A percentile compares a stretch with the other conserved stretches of the same genome.
Evolutionary conservation across 2,888 invertebrate genomes (phyloP).

Genomic region (Laspeyria flexula): DNA sequence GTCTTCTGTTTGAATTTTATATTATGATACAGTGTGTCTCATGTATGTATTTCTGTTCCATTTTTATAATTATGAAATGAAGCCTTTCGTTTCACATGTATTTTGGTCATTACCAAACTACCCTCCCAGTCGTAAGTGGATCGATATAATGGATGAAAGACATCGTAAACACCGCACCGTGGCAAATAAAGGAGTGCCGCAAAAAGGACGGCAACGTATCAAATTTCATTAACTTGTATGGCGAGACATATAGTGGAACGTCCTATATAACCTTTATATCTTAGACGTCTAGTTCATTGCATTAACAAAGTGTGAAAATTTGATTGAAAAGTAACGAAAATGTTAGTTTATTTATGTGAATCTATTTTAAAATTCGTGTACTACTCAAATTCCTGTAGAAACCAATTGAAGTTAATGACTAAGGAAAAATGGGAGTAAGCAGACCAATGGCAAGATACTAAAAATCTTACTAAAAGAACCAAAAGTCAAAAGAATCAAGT

Average conservation of each 20-base stretch:
- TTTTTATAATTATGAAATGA: background rate
- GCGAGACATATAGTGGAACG: conserved; percentile 4
- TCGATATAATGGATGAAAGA: conserved; percentile 12
- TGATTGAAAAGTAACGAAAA: too few relatives aligned
- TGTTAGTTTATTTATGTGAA: too few relatives aligned
- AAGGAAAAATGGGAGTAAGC: too few relatives aligned
- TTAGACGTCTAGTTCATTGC: too few relatives aligned
- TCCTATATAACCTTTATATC: conserved; percentile 2
- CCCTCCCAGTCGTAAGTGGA: conserved; percentile 15
- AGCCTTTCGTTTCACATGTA: background rate
- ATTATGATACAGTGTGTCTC: too few relatives aligned
- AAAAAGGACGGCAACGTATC: conserved; percentile 6
- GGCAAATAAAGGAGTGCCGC: conserved; percentile 14
- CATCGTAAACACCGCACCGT: conserved; percentile 20
- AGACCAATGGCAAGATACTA: too few relatives aligned
- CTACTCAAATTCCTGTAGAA: too few relatives aligned
- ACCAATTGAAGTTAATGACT: too few relatives aligned
- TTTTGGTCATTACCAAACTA: background rate
- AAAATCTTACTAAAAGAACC: too few relatives aligned
- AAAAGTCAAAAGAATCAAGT: too few relatives aligned
- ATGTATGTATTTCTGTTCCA: background rate
- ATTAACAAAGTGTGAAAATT: conserved; percentile 1
- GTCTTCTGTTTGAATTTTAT: too few relatives aligned
- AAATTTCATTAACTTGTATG: conserved; percentile 7
- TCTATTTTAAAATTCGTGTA: too few relatives aligned